Base-by-base conservation (phyloP, 2,888 invertebrate species). In the Zonitis immaculata region DNA sequence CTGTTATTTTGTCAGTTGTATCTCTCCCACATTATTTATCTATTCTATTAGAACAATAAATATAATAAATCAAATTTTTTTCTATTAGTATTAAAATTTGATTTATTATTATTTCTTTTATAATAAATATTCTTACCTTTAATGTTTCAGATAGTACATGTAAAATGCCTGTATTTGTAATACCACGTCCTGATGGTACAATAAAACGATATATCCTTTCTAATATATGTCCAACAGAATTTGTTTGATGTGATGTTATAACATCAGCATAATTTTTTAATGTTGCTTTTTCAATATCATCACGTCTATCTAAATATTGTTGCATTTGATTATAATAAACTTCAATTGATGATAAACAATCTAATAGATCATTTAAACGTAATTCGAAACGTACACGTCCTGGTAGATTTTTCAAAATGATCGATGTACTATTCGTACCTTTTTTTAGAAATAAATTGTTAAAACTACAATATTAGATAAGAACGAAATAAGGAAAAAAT, bases 211-310 rank as follows among this genome's bases (percentile, higher is more conserved):
- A 86, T 30, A 89, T 79, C 7, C 82, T 78, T 67, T 87, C 85
- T 63, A 90, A 72, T 20, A 87, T 67, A 56, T 83, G 82, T 26
- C 83, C 81, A 49, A 89, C 76, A 2, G 87, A 86, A 42, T 81
- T 77, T 0, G 82, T 76, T 63, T 82, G 82, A 62, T 86, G 86
- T 0, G 88, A 84, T 2, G 89, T 84, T 39, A 85, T 84, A 75
- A 81, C 82, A 59, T 78, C 78, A 0, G 89, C 88, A 68, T 89
- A 90, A 66, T 84, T 81, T 66, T 86, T 78, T 59, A 90, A 68
- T 6, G 91, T 91, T 54, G 78, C 77, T 58, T 77, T 71, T 69
- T 89, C 87, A 60, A 84, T 75, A 27, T 63, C 58, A 9, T 68
- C 61, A 6, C 63, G 54, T 8, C 62, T 55, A 6, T 76, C 71